phyloP scores from a whole-genome alignment of 2,888 invertebrate species.

The Eristalis intricaria region DNA sequence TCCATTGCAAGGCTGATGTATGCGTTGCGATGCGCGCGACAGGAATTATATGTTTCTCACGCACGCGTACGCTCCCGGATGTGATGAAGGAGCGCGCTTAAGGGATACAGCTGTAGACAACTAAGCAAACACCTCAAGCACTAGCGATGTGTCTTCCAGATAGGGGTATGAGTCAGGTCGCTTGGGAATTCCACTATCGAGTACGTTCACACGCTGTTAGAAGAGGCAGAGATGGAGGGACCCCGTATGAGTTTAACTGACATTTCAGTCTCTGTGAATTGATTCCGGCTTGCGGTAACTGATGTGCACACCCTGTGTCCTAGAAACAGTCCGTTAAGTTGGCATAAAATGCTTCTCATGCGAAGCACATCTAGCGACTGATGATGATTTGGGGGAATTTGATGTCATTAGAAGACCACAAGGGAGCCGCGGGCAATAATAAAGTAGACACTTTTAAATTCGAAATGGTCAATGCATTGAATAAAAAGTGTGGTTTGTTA shows the following conservation, averaged over 20 bases:
- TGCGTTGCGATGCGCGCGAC: not conserved
- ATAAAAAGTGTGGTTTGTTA: too few relatives aligned
- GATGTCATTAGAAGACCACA: too few relatives aligned
- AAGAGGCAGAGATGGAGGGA: not conserved
- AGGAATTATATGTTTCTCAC: constrained; percentile 10
- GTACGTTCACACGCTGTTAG: not conserved
- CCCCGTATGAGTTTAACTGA: not conserved
- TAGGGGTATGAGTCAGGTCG: not conserved
- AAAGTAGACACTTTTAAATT: too few relatives aligned
- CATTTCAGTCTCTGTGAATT: not conserved
- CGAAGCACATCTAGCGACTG: too few relatives aligned
- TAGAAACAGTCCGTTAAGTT: too few relatives aligned
- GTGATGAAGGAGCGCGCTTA: not conserved
- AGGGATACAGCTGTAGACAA: not conserved
- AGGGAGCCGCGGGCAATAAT: too few relatives aligned
- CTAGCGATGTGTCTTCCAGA: not conserved
- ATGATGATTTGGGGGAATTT: too few relatives aligned
- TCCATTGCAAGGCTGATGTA: constrained; percentile 35
- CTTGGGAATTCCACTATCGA: not conserved
- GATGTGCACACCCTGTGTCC: not conserved
- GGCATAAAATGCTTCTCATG: too few relatives aligned
- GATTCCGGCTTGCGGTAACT: not conserved
- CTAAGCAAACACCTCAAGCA: not conserved
- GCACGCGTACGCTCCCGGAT: constrained; percentile 39
- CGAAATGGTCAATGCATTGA: too few relatives aligned